These are phyloP conservation scores for Alces alces DNA, from an alignment of 2,113 vertebrate genomes.

Conservation along the genomic window DNA sequence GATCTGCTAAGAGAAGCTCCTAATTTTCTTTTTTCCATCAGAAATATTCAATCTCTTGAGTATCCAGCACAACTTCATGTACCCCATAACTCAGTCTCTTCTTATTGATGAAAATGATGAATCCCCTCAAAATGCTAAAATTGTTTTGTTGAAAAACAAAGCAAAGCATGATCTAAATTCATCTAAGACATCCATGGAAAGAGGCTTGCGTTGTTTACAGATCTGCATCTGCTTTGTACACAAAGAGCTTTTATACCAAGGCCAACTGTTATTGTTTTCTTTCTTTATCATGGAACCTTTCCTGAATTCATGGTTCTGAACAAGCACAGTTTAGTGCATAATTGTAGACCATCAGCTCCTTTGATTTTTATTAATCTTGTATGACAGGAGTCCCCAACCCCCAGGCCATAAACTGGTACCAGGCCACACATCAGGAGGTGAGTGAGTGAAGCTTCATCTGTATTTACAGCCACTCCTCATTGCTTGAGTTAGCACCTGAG, in stretches of 20 bases:
- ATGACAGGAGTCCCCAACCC: background rate
- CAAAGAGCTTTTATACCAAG: slow-evolving; percentile 44
- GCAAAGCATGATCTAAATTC: slow-evolving; percentile 26
- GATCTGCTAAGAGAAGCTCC: background rate
- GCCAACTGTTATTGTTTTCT: slow-evolving; percentile 24
- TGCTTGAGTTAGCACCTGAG: background rate
- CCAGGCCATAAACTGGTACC: background rate
- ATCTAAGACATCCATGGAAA: slow-evolving; percentile 32
- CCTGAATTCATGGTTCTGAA: slow-evolving; percentile 21
- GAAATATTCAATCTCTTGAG: background rate
- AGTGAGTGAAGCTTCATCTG: background rate
- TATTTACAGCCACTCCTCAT: background rate
- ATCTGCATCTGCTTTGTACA: slow-evolving; percentile 43
- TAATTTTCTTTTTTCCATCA: background rate
- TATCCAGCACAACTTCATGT: background rate
- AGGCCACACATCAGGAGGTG: background rate
- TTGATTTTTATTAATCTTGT: slow-evolving; percentile 49
- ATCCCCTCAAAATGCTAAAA: slow-evolving; percentile 28
- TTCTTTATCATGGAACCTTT: slow-evolving; percentile 45
- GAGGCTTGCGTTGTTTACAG: slow-evolving; percentile 19
- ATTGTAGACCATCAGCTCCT: background rate
- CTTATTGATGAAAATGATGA: background rate
- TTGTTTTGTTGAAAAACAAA: slow-evolving; percentile 42
- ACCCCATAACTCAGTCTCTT: background rate
- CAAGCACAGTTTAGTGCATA: slow-evolving; percentile 19